These are phyloP conservation scores for Agapornis roseicollis DNA, from an alignment of 2,113 vertebrate genomes.

Conservation along the genomic window DNA sequence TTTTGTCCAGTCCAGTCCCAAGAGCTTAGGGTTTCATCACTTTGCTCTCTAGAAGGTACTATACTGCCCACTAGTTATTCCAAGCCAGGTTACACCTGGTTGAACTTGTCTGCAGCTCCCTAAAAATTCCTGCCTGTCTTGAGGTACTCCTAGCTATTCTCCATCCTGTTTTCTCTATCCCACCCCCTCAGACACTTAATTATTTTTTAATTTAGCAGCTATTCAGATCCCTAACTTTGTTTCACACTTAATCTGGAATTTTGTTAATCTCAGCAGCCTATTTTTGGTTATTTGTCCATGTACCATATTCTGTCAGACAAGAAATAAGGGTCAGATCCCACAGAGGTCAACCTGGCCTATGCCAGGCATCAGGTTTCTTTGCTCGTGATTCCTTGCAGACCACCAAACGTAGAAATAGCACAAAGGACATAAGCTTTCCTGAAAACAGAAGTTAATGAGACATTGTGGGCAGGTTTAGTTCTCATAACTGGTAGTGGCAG, in stretches of 20 bases:
- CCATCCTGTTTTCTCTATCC: neutral
- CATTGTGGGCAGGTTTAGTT: neutral
- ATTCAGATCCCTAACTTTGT: neutral
- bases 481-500: neutral
- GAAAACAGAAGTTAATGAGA: neutral
- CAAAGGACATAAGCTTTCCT: neutral
- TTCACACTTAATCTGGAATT: neutral
- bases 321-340: neutral
- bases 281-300: neutral
- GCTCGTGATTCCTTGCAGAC: neutral
- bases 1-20: neutral
- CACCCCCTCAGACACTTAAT: neutral
- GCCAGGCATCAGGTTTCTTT: neutral
- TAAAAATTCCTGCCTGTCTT: neutral
- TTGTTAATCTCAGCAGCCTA: neutral
- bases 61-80: neutral
- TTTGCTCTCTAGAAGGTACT: neutral
- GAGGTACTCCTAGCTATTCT: neutral
- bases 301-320: neutral
- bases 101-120: neutral
- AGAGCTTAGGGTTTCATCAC: neutral
- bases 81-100: neutral
- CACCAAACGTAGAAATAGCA: neutral
- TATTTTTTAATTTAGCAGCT: neutral
- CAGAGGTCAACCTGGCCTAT: neutral